A percentile compares a stretch with the other conserved stretches of the same genome.
Evolutionary conservation across 2,797 vertebrate species (phyloP).

Genomic region (Gadopsis bispinosus): DNA sequence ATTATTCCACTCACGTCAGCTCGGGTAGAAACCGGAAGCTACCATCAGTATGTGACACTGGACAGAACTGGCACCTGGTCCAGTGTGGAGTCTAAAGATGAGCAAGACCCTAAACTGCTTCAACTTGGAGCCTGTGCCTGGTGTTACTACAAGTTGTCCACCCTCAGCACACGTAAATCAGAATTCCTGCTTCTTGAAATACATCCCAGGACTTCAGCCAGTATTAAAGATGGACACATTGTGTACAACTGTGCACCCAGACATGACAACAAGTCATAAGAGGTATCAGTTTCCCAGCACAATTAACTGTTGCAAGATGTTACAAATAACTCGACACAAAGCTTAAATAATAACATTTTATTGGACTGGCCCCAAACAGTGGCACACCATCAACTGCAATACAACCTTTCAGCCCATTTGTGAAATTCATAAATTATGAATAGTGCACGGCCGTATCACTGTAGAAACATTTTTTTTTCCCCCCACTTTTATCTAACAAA

Average conservation of each 20-base stretch:
- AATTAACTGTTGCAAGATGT: background rate
- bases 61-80: background rate
- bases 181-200: background rate
- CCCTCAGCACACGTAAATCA: background rate
- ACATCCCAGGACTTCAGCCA: background rate
- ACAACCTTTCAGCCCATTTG: conserved; percentile 54
- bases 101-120: accelerated
- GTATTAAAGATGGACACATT: background rate
- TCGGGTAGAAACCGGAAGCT: no score
- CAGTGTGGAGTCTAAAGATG: background rate
- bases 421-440: conserved; percentile 57
- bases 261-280: background rate
- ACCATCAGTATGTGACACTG: background rate
- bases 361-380: conserved; percentile 75
- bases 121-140: accelerated
- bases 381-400: conserved; percentile 51
- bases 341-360: conserved; percentile 70
- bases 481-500: conserved; percentile 37
- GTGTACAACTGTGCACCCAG: no score
- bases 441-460: conserved; percentile 62
- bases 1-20: background rate
- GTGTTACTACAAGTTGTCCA: background rate
- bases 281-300: background rate
- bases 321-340: conserved; percentile 35
- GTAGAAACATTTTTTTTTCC: conserved; percentile 36